Base-by-base conservation (phyloP, 2,113 vertebrate genomes). In the Carassius carassius region DNA sequence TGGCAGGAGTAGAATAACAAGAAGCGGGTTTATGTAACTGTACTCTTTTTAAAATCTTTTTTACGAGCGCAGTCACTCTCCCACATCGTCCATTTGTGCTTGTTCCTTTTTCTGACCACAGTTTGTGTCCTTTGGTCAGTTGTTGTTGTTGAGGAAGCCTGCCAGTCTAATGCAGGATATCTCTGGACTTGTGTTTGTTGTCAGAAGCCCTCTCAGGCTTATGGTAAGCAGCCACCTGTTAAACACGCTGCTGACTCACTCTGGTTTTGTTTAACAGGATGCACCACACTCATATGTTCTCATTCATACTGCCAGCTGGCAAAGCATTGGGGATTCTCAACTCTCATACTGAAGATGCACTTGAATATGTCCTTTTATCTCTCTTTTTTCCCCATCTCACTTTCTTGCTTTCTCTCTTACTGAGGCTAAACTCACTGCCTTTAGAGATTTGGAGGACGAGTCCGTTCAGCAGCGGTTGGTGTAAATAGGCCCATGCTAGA, bases 221-320 rank as follows among this genome's bases (percentile, higher is more conserved):
- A 49, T 56, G 17, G 19, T n/a, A 86, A 69, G 74, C 81, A 78
- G 67, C 81, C 85, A 83, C 85, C 63, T 86, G 74, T 77, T 79
- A 69, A 79, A 78, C 65, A 23, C 49, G 19, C 65, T 16, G 29
- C 80, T 56, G 80, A 72, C 23, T 80, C 78, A 29, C 60, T 67
- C 60, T 13, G 41, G 13, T 67, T 81, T 81, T 49, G 60, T 67
- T 81, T 81, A 60, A 81, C 41, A 51, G 60, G 41, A 81, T 13
- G 25, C 78, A 49, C 21, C 14, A 13, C 58, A 29, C 17, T 5
- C 44, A 49, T 47, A 44, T 29, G 44, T 29, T 81, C 23, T 77
- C 76, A 10, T 54, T 9, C 10, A 56, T 44, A 54, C 19, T 83
- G 81, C 75, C 67, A 83, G 67, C 81, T 65, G 63, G 65, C 51